A percentile compares a stretch with the other conserved stretches of the same genome.
Conservation (phyloP, 2,797 vertebrate genomes). For the Glossophaga mutica region DNA sequence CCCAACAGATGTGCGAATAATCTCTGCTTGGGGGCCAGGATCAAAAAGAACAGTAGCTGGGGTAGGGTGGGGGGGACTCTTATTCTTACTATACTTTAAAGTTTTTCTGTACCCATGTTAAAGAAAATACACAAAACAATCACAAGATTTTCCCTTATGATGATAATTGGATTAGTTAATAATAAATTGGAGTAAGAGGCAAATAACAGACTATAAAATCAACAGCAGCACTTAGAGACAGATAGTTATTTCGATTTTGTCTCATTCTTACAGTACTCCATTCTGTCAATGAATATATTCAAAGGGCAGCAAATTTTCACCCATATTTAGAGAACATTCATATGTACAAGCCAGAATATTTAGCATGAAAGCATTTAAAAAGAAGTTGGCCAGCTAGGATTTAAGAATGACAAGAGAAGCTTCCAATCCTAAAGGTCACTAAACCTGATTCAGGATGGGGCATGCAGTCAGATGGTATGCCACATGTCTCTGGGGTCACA, state of each 20-base stretch:
- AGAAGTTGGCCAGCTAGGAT: background rate
- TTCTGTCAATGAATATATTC: background rate
- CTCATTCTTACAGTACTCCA: background rate
- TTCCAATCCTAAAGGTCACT: background rate
- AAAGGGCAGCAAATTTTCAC: background rate
- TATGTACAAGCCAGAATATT: background rate
- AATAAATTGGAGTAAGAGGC: background rate
- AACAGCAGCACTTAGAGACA: background rate
- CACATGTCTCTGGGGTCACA: background rate
- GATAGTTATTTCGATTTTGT: background rate
- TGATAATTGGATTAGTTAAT: background rate
- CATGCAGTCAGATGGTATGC: accelerated
- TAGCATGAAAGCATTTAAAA: background rate
- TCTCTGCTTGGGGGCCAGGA: slow-evolving; percentile 52
- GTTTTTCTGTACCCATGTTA: background rate
- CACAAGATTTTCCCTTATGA: background rate
- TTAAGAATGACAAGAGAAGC: background rate
- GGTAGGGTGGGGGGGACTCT: background rate
- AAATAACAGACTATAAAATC: slow-evolving; percentile 7
- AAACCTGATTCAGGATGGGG: background rate
- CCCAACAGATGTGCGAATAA: slow-evolving; percentile 74
- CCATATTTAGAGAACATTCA: background rate
- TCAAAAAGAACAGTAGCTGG: slow-evolving; percentile 57
- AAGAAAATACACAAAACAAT: background rate
- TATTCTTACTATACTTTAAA: background rate